Evolutionary conservation across 2,888 invertebrate species (phyloP).

Genomic region (Phania funesta): DNA sequence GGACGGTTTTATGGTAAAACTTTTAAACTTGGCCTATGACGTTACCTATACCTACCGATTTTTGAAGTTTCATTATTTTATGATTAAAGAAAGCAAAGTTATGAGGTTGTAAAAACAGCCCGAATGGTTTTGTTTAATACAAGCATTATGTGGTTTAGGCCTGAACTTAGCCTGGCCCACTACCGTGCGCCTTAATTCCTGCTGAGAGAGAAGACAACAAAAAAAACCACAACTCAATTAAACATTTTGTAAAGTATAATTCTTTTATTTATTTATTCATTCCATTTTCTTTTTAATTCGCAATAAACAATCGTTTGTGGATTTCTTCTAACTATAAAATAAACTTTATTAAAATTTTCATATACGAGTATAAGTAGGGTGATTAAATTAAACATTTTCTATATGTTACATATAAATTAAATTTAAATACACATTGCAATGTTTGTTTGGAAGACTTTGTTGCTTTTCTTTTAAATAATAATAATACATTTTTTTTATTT

Average conservation of each 20-base stretch:
- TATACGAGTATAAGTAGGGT: background rate
- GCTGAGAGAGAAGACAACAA: no score
- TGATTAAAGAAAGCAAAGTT: no score
- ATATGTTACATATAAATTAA: conserved; percentile 31
- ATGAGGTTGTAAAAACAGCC: no score
- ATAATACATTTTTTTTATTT: conserved; percentile 37
- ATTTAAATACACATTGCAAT: conserved; percentile 68
- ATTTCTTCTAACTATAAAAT: conserved; percentile 59
- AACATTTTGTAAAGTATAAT: conserved; percentile 58
- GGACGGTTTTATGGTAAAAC: no score
- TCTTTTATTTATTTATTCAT: conserved; percentile 21
- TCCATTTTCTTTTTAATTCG: conserved; percentile 32
- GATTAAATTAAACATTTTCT: background rate
- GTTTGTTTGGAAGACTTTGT: conserved; percentile 75
- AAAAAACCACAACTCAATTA: background rate
- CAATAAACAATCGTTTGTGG: conserved; percentile 53
- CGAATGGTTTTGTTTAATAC: no score
- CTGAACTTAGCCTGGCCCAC: no score
- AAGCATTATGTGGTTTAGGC: no score
- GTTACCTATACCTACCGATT: no score
- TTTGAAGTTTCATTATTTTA: no score
- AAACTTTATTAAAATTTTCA: conserved; percentile 44
- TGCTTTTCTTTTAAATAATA: conserved; percentile 33
- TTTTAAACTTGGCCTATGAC: no score
- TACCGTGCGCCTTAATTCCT: no score